These are phyloP conservation scores for Volucella inflata DNA, from an alignment of 2,888 invertebrate species.

Conservation along the genomic window DNA sequence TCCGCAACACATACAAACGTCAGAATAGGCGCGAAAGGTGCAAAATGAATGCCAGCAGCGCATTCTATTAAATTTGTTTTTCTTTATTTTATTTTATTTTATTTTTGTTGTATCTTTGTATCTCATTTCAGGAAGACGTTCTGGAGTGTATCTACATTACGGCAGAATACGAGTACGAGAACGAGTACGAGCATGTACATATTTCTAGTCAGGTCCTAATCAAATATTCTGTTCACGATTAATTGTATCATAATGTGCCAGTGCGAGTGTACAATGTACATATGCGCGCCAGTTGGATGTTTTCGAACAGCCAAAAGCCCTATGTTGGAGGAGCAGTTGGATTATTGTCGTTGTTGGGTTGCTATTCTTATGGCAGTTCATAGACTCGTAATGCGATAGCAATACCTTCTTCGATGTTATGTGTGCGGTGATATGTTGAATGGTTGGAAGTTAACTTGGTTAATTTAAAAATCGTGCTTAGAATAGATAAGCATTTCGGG, in stretches of 20 bases:
- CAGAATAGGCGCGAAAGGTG: constrained; percentile 37
- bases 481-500: constrained; percentile 13
- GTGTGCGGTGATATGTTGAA: constrained; percentile 25
- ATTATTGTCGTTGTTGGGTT: constrained; percentile 47
- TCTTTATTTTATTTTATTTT: background rate
- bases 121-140: constrained; percentile 64
- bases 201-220: constrained; percentile 55
- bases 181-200: too few species aligned
- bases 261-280: background rate
- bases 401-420: constrained; percentile 10
- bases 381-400: constrained; percentile 54
- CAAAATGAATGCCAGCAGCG: constrained; percentile 16
- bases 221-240: constrained; percentile 75
- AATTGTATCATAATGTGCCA: constrained; percentile 72
- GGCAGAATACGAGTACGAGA: constrained; percentile 3
- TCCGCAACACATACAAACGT: constrained; percentile 1
- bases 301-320: background rate
- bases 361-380: constrained; percentile 46
- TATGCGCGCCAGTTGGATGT: background rate
- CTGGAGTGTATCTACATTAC: constrained; percentile 9
- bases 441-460: constrained; percentile 41
- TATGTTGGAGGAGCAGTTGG: constrained; percentile 18
- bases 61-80: constrained; percentile 43
- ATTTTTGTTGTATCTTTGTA: constrained; percentile 3
- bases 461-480: constrained; percentile 38